Base-by-base conservation (phyloP, 2,888 invertebrate genomes). In the Drosophila anceps region DNA sequence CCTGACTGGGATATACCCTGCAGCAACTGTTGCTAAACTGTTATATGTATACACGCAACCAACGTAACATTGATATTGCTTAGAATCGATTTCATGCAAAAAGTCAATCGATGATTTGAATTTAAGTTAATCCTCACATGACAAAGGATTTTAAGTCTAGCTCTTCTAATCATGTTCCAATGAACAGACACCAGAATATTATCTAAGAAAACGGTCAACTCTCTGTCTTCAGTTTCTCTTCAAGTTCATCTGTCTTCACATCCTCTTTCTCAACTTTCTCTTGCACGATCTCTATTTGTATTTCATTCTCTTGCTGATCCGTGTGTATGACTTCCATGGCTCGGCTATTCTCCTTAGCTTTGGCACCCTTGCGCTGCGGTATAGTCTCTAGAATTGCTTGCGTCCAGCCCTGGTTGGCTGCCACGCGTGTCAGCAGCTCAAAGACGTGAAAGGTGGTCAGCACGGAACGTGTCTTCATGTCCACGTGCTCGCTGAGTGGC, bases 371-470 rank as follows among this genome's bases (percentile, higher is more conserved):
- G 53, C 98, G 94, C 85, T 95, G 94, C 3, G 98, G 98, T 76
- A 98, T 93, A 4, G 96, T 96, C 90, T 95, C 94, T 77, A 97
- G 93, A 75, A 98, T 95, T 1, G 97, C 95, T 59, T 97, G 95
- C 89, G 96, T 95, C 96, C 98, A 98, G 0, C 95, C 93, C 88
- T 95, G 94, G 4, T 97, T 97, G 93, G 96, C 96, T n/a, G 95
- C 95, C 8, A 97, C 95, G 82, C 94, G 94, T 33, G 97, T 93
- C 54, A 98, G 92, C 87, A 98, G 96, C 93, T 97, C 96, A 92
- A 97, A 98, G 50, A 98, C 98, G 94, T 99, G 99, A 93, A 98
- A 98, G 81, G 99, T 97, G 46, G 98, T 98, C 66, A 99, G 94
- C 57, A 99, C 99, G 94, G 97, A 97, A 83, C 98, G 95, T 8